Evolutionary conservation across 2,797 vertebrate species (phyloP).

Genomic region (Silurus lanzhouensis): DNA sequence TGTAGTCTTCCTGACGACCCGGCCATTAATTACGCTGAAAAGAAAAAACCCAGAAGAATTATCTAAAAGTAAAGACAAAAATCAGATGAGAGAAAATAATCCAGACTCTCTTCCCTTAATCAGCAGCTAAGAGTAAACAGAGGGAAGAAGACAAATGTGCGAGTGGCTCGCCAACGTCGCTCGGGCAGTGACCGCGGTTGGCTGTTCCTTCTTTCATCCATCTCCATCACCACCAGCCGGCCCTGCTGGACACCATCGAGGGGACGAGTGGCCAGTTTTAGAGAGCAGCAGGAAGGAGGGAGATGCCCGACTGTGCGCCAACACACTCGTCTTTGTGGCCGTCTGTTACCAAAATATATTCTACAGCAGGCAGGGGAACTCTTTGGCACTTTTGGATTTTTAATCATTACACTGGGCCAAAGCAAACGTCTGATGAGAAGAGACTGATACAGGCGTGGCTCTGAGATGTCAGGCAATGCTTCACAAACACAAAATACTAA

Average conservation of each 20-base stretch:
- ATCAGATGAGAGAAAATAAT: constrained; percentile 52
- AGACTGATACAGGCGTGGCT: constrained; percentile 56
- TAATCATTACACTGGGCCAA: constrained; percentile 58
- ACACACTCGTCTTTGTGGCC: constrained; percentile 18
- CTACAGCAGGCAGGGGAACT: constrained; percentile 33
- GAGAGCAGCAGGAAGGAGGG: constrained; percentile 2
- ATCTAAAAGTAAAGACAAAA: constrained; percentile 36
- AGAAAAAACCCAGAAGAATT: constrained; percentile 43
- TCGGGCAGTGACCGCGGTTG: constrained; percentile 38
- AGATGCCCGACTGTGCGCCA: constrained; percentile 30
- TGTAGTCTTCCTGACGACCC: constrained; percentile 57
- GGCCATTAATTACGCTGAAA: constrained; percentile 70
- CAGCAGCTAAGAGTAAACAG: constrained; percentile 56
- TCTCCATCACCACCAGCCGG: constrained; percentile 54
- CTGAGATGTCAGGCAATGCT: constrained; percentile 16
- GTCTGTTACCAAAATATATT: constrained; percentile 32
- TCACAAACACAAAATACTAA: not conserved
- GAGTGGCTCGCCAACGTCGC: constrained; percentile 49
- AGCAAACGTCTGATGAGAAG: constrained; percentile 57
- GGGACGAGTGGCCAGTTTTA: constrained; percentile 53
- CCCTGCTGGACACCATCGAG: constrained; percentile 44
- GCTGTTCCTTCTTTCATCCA: constrained; percentile 58
- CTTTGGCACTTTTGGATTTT: constrained; percentile 48
- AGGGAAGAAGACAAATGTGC: constrained; percentile 57
- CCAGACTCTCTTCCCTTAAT: constrained; percentile 67